phyloP scores from a whole-genome alignment of 2,797 vertebrate genomes.

The Tangara arthus region DNA sequence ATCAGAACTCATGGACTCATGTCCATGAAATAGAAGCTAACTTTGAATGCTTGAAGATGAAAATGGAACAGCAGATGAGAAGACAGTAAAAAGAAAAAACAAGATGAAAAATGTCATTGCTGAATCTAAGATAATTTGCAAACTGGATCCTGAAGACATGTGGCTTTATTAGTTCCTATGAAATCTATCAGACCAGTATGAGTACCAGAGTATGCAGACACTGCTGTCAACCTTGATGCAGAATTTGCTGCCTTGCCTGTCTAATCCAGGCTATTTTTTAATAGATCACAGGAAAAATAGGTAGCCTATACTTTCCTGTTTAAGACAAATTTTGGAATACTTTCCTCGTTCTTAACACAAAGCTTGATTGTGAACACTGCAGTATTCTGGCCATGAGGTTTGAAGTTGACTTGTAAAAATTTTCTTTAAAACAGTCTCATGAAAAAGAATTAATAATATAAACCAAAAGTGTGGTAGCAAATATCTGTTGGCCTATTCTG shows the following conservation, averaged over 20 bases:
- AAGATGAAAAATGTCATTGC: background rate
- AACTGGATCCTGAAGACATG: background rate
- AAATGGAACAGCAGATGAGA: background rate
- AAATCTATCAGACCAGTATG: background rate
- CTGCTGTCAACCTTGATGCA: background rate
- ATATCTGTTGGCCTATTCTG: background rate
- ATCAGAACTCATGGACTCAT: background rate
- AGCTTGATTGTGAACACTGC: background rate
- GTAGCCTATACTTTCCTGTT: background rate
- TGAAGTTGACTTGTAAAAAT: background rate
- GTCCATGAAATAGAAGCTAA: background rate
- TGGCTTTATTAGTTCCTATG: background rate
- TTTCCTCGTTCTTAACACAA: background rate
- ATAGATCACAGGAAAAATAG: background rate
- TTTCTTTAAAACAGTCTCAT: background rate
- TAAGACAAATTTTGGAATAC: background rate
- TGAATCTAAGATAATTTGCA: background rate
- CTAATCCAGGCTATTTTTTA: background rate
- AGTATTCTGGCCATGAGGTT: background rate
- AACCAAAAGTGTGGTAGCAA: background rate
- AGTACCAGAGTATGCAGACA: background rate
- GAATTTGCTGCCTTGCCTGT: background rate
- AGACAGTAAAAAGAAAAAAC: background rate
- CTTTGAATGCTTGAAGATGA: background rate
- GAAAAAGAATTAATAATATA: background rate